A percentile compares a stretch with the other conserved stretches of the same genome.
Conservation (phyloP, 2,888 invertebrate species). For the Alviniconcha strummeri region DNA sequence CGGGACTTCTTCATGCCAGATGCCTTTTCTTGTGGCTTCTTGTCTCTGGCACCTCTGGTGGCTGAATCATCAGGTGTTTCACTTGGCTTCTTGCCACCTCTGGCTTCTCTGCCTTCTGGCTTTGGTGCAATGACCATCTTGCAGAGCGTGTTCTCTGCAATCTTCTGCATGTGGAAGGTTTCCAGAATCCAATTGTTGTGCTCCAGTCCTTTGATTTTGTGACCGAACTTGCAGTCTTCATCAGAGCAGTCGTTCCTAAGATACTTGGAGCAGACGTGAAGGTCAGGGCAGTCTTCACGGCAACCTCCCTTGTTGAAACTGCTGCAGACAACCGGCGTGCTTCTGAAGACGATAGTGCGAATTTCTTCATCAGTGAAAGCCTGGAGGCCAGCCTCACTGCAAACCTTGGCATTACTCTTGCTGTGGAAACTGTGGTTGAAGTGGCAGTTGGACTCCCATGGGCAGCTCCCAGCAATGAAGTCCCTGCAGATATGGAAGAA, state of each 20-base stretch:
- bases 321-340: conserved; percentile 9
- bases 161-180: conserved; percentile 4
- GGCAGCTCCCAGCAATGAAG: conserved; percentile 18
- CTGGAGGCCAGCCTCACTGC: not conserved
- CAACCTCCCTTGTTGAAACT: conserved; percentile 16
- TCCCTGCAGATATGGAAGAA: conserved; percentile 24
- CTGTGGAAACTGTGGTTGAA: conserved; percentile 27
- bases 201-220: not conserved
- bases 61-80: not conserved
- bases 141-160: not conserved
- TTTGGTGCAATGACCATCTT: conserved; percentile 7
- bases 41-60: not conserved
- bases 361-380: conserved; percentile 21
- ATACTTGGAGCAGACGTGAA: conserved; percentile 10
- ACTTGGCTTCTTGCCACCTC: not conserved
- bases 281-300: conserved; percentile 20
- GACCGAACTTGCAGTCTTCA: conserved; percentile 10
- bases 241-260: not conserved
- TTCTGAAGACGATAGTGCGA: conserved; percentile 7
- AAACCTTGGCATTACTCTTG: conserved; percentile 1
- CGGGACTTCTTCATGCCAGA: not conserved
- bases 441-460: not conserved
- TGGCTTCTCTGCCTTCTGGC: not conserved
- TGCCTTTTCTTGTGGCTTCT: not conserved
- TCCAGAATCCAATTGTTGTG: conserved; percentile 18